Base-by-base conservation (phyloP, 1,140 invertebrate genomes). In the Drosophila nannoptera region DNA sequence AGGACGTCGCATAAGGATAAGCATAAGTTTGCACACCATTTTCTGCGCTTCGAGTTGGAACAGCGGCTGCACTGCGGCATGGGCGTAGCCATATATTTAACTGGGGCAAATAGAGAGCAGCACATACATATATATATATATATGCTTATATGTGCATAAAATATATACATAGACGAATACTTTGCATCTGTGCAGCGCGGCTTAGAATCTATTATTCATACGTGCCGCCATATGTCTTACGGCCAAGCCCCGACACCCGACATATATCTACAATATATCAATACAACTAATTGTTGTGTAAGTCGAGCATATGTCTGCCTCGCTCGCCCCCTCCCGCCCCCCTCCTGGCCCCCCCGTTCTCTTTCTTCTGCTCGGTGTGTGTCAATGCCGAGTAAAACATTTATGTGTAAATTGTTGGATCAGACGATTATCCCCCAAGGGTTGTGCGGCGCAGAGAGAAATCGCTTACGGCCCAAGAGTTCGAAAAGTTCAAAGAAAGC, bases 131-230 rank as follows among this genome's bases (percentile, higher is more conserved):
- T 59, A 59, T 11, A 16, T 16, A 43, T 4, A 9, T 7, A 14
- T 43, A 43, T 43, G 11, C 5, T 11, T 40, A 40, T 38, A 53
- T 55, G 55, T 43, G 32, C 38, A 38, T 35, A 35, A 55, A 63
- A 22, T 14, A 40, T 40, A 40, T 38, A 53, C 65, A 55, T 43
- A 38, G 36, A 38, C 40, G 38, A 55, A 63, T 46, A 58, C 68
- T 70, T 70, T 70, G 68, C 68, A 70, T 70, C 68, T 70, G 68
- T 45, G 67, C 67, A 45, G 9, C 56, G 77, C 61, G 65, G 72
- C 77, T 67, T 73, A 67, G 62, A 83, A 82, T 82, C 81, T 82
- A 82, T 82, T 82, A 82, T 84, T 82, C 82, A 82, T 84, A 63
- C 29, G 54, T 38, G 49, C 50, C 32, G 66, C 64, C 78, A 82